Evolutionary conservation across 1,140 invertebrate genomes (phyloP).

Genomic region (Coptotermes formosanus): DNA sequence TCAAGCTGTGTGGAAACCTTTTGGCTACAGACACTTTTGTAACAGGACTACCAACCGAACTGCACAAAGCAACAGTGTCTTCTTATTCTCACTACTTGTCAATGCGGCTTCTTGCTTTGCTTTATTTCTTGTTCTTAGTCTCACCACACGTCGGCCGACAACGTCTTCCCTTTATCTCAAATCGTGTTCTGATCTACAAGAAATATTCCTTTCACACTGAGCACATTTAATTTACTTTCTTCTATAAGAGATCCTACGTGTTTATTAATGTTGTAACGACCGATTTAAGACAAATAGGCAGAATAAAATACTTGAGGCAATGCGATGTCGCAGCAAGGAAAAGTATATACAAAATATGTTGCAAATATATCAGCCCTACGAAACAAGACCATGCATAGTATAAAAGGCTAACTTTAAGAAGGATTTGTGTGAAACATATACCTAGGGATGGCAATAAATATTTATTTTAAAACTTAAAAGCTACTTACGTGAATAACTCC

Average conservation of each 20-base stretch:
- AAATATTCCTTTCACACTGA: background rate
- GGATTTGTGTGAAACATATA: too few species aligned
- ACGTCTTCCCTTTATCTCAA: background rate
- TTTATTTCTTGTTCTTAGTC: constrained; percentile 6
- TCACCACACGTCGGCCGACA: background rate
- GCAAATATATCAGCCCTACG: too few species aligned
- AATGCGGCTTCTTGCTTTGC: constrained; percentile 9
- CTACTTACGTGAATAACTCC: too few species aligned
- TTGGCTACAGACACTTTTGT: constrained; percentile 18
- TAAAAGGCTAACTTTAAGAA: too few species aligned
- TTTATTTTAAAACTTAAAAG: too few species aligned
- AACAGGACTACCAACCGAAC: background rate
- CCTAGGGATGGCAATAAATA: too few species aligned
- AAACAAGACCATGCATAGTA: too few species aligned
- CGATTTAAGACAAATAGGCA: too few species aligned
- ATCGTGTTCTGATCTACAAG: background rate
- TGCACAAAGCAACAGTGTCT: constrained; percentile 18
- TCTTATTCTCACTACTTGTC: constrained; percentile 16
- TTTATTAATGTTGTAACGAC: too few species aligned
- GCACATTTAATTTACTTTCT: background rate
- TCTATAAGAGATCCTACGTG: background rate
- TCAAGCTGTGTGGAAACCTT: constrained; percentile 17
- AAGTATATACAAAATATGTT: too few species aligned
- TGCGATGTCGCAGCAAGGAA: too few species aligned
- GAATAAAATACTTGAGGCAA: too few species aligned